These are phyloP conservation scores for Meloidogyne floridensis DNA, from an alignment of 1,140 invertebrate species.

Conservation along the genomic window DNA sequence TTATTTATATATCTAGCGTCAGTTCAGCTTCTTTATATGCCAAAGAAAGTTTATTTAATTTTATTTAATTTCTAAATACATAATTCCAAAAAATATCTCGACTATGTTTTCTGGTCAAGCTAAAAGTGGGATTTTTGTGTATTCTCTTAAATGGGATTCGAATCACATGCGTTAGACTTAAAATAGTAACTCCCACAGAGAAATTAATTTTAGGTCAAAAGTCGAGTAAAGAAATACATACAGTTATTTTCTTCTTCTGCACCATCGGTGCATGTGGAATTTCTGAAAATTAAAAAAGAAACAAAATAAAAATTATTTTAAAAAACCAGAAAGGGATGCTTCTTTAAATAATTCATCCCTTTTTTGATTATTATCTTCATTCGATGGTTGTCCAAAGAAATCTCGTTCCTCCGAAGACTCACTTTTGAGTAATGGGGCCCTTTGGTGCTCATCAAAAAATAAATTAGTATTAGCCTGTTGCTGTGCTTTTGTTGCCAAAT, in stretches of 20 bases:
- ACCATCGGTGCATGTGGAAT: slow-evolving; percentile 17
- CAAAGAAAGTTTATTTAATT: no score
- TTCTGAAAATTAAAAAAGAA: slow-evolving; percentile 16
- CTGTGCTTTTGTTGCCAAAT: slow-evolving; percentile 82
- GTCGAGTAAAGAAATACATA: slow-evolving; percentile 19
- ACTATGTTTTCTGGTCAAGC: no score
- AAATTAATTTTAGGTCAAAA: neutral
- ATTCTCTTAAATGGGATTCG: no score
- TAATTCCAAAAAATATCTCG: no score
- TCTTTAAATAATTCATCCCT: slow-evolving; percentile 30
- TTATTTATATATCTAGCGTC: no score
- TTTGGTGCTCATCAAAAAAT: slow-evolving; percentile 50
- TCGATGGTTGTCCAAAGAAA: slow-evolving; percentile 10
- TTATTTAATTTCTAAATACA: no score
- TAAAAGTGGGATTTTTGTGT: no score
- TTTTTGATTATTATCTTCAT: neutral
- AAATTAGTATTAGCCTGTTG: slow-evolving; percentile 86
- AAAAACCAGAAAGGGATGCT: slow-evolving; percentile 13
- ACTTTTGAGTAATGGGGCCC: slow-evolving; percentile 28
- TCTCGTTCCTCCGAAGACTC: slow-evolving; percentile 27
- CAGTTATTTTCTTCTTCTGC: slow-evolving; percentile 56
- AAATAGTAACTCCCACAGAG: no score
- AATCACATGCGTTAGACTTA: no score
- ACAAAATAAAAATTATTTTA: neutral
- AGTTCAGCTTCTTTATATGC: no score